Base-by-base conservation (phyloP, 2,888 invertebrate species). In the Rhorus exstirpatorius region DNA sequence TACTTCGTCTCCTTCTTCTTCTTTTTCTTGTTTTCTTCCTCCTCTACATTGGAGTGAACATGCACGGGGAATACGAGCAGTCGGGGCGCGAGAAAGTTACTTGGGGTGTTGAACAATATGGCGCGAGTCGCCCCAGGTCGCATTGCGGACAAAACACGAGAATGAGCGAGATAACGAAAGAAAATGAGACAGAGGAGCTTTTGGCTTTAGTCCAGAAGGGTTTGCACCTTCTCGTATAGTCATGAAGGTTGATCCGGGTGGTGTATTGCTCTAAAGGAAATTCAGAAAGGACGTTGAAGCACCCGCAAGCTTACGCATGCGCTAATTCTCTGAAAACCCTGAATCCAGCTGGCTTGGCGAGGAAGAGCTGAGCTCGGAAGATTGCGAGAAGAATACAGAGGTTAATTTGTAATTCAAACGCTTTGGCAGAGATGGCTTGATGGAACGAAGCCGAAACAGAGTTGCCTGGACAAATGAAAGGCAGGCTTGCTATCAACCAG, bases 121-220 rank as follows among this genome's bases (percentile, higher is more conserved):
- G n/a, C n/a, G 80, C 72, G 76, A 68, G 71, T 68, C n/a, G n/a
- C n/a, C n/a, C n/a, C 80, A 83, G 85, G 83, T 83, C 84, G 86
- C 80, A 85, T 75, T 83, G 87, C 87, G 74, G 86, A 67, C 83
- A 55, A 82, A n/a, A 85, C 67, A 46, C 55, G 72, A 71, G 78
- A 63, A 55, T 65, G 63, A 74, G 19, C 35, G 38, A 38, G 53
- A 63, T 31, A 63, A 35, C 75, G 38, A 83, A 81, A 77, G 49
- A 65, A 70, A 76, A 35, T 8, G 35, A 75, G 58, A 51, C 41
- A 55, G 31, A 46, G 31, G 51, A 51, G 17, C 35, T 26, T 24
- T 71, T 81, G 77, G 81, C 74, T 74, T 35, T 58, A 55, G 46
- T 78, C 78, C 81, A 81, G 81, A 21, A 68, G 74, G 61, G 78